phyloP scores from a whole-genome alignment of 2,888 invertebrate genomes.

The Mythimna albipuncta region DNA sequence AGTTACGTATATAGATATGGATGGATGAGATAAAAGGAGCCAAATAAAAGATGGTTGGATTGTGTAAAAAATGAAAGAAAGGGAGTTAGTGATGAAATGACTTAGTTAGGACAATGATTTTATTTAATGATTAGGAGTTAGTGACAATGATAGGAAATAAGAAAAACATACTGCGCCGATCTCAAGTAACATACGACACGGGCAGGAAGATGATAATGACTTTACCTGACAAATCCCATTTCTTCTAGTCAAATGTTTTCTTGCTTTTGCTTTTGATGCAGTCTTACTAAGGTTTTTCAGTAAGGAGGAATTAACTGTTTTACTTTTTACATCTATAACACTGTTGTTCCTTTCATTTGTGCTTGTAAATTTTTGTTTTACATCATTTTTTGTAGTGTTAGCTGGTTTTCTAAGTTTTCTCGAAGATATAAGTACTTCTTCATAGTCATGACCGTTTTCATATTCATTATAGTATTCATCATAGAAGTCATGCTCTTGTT shows the following conservation, averaged over 20 bases:
- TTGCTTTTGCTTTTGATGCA: conserved; percentile 7
- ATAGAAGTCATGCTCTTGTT: neutral
- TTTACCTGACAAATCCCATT: conserved; percentile 51
- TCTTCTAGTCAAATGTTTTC: conserved; percentile 26
- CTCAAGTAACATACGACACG: too few species aligned
- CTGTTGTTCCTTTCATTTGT: conserved; percentile 2
- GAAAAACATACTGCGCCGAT: too few species aligned
- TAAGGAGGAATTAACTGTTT: neutral
- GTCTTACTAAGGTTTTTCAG: conserved; percentile 15
- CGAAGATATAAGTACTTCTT: neutral
- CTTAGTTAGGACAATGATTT: too few species aligned
- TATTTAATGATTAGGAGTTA: too few species aligned
- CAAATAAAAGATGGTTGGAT: too few species aligned
- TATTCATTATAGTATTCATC: neutral
- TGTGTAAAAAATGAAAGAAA: too few species aligned
- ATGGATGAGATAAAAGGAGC: too few species aligned
- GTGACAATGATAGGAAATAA: too few species aligned
- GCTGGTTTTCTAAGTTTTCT: conserved; percentile 19
- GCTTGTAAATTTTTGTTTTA: neutral
- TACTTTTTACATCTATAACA: neutral
- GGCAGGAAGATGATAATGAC: too few species aligned
- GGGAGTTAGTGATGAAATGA: too few species aligned
- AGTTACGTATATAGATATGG: too few species aligned
- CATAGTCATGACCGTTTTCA: neutral
- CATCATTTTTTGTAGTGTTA: neutral